Evolutionary conservation across 2,888 invertebrate genomes (phyloP).

Genomic region (Rambutsinella grinnellia): DNA sequence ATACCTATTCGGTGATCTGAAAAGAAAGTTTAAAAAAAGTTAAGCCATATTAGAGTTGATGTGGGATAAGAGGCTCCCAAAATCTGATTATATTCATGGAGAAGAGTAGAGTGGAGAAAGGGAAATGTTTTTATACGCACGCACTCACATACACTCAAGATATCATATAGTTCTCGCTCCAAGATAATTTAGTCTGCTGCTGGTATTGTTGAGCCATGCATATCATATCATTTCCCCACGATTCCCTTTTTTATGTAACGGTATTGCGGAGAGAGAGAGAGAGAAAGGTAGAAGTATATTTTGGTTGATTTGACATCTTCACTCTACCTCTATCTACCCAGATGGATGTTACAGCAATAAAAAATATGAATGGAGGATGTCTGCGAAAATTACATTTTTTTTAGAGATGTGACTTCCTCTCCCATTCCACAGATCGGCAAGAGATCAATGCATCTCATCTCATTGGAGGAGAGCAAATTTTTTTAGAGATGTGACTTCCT

Average conservation of each 20-base stretch:
- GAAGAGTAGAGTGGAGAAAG: neutral
- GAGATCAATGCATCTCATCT: slow-evolving; percentile 64
- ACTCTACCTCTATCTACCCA: too few relatives aligned
- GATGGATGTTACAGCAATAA: slow-evolving; percentile 25
- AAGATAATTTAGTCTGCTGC: neutral
- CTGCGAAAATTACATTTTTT: neutral
- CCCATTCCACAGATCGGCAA: neutral
- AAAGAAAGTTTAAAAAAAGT: slow-evolving; percentile 30
- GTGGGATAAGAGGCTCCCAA: too few relatives aligned
- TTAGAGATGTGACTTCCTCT: slow-evolving; percentile 6
- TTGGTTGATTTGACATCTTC: slow-evolving; percentile 41
- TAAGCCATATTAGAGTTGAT: slow-evolving; percentile 48
- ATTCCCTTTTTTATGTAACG: neutral
- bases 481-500: slow-evolving; percentile 15
- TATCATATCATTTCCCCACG: neutral
- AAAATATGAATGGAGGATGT: neutral
- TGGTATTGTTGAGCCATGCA: neutral
- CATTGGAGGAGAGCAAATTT: slow-evolving; percentile 21
- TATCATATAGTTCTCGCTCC: neutral
- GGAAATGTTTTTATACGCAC: neutral
- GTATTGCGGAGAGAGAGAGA: neutral
- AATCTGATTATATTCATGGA: slow-evolving; percentile 40
- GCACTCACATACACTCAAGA: neutral
- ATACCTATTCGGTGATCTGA: slow-evolving; percentile 48
- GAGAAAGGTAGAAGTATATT: neutral